Evolutionary conservation across 92 coral and sea anemone species (phyloP).

Genomic region (Virgularia gustaviana): DNA sequence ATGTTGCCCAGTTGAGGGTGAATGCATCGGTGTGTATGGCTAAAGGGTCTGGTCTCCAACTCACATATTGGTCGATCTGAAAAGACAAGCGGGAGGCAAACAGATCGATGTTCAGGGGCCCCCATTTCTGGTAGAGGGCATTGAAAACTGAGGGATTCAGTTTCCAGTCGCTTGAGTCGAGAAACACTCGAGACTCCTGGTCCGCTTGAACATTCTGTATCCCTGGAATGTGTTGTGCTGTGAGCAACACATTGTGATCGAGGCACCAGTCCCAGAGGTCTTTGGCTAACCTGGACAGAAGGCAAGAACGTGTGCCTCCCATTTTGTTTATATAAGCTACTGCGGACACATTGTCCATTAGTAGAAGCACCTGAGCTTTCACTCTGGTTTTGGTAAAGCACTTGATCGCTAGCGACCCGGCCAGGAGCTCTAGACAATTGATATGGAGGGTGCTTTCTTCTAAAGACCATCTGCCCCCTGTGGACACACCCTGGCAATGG

Average conservation of each 20-base stretch:
- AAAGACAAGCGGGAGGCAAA: conserved; percentile 34
- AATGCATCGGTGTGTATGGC: conserved; percentile 42
- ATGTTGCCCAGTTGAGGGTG: conserved; percentile 31
- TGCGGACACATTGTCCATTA: conserved; percentile 26
- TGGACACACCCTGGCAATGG: conserved; percentile 46
- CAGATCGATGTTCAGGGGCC: conserved; percentile 34
- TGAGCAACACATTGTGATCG: conserved; percentile 7
- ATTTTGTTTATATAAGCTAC: conserved; percentile 26
- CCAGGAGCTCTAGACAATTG: too few relatives aligned
- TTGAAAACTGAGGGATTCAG: conserved; percentile 21
- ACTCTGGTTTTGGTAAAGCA: conserved; percentile 23
- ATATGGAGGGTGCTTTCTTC: conserved; percentile 20
- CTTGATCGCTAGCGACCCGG: too few relatives aligned
- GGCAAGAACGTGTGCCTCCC: conserved; percentile 38
- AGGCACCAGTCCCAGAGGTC: conserved; percentile 52
- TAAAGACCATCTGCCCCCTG: conserved; percentile 34
- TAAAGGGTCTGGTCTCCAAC: conserved; percentile 47
- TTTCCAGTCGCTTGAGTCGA: conserved; percentile 40
- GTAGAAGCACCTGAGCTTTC: conserved; percentile 6
- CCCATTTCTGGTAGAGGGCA: conserved; percentile 13
- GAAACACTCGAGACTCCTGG: background rate
- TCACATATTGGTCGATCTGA: conserved; percentile 44
- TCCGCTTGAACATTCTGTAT: background rate
- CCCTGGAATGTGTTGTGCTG: conserved; percentile 22
- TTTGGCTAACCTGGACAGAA: conserved; percentile 3